Conservation (phyloP, 2,888 invertebrate genomes). For the Crocallis elinguaria region DNA sequence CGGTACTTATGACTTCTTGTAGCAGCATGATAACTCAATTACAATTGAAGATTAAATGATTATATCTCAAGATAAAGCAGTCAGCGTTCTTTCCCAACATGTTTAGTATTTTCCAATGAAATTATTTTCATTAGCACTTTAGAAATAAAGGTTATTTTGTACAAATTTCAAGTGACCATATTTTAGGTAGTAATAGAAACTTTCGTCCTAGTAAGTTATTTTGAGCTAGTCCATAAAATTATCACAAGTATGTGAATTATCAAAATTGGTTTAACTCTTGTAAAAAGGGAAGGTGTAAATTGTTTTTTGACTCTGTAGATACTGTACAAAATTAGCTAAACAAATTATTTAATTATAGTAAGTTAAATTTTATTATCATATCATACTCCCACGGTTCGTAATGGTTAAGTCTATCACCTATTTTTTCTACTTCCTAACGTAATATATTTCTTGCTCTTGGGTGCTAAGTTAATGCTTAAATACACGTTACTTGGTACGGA, state of each 20-base stretch:
- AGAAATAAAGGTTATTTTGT: conserved; percentile 64
- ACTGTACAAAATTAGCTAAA: conserved; percentile 79
- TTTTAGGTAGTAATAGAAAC: conserved; percentile 70
- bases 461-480: conserved; percentile 11
- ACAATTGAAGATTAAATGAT: background rate
- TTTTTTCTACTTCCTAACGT: conserved; percentile 41
- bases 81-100: conserved; percentile 33
- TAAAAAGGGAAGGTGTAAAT: conserved; percentile 60
- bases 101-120: conserved; percentile 52
- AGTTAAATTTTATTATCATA: conserved; percentile 83
- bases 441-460: conserved; percentile 13
- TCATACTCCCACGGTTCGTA: conserved; percentile 68
- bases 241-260: conserved; percentile 55
- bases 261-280: conserved; percentile 55
- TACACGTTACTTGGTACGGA: background rate
- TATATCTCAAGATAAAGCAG: conserved; percentile 2
- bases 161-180: conserved; percentile 75
- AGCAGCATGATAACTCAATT: background rate
- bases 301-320: conserved; percentile 75
- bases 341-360: conserved; percentile 68
- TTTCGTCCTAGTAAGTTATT: conserved; percentile 81
- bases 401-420: conserved; percentile 45
- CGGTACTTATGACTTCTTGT: background rate
- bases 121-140: conserved; percentile 50
- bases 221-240: conserved; percentile 80